phyloP scores from a whole-genome alignment of 2,888 invertebrate species.

The Euproctis similis region DNA sequence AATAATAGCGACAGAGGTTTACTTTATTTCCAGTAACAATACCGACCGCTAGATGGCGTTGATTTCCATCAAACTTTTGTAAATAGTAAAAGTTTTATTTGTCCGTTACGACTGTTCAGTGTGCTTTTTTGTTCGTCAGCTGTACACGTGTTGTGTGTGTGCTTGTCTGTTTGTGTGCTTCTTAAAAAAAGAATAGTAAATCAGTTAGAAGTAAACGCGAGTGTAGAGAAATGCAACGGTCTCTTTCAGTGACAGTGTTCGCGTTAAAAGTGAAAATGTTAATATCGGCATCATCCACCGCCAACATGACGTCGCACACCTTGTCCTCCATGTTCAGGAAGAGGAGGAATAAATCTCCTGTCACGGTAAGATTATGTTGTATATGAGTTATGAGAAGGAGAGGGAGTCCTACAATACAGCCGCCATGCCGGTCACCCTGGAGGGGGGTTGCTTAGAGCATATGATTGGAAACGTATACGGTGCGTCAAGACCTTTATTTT shows the following conservation, averaged over 20 bases:
- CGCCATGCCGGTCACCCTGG: no score
- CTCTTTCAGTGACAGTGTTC: constrained; percentile 24
- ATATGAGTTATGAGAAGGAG: no score
- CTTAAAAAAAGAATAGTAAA: constrained; percentile 11
- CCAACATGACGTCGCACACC: constrained; percentile 45
- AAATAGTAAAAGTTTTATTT: constrained; percentile 32
- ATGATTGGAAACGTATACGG: no score
- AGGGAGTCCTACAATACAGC: no score
- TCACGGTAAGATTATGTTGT: constrained; percentile 46
- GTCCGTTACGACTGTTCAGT: constrained; percentile 21
- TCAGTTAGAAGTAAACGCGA: no score
- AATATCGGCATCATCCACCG: constrained; percentile 41
- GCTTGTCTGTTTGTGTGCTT: constrained; percentile 12
- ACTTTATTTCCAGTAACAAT: no score
- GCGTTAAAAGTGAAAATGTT: constrained; percentile 38
- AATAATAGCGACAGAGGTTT: no score
- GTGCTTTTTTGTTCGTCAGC: constrained; percentile 20
- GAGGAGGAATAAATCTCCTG: constrained; percentile 37
- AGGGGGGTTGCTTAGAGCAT: no score
- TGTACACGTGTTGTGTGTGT: no score
- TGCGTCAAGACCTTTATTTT: no score
- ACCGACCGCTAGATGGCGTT: no score
- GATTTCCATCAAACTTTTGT: constrained; percentile 11
- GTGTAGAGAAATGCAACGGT: no score
- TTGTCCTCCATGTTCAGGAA: constrained; percentile 56